phyloP scores from a whole-genome alignment of 2,797 vertebrate species.

The Phoxinus dragarum region DNA sequence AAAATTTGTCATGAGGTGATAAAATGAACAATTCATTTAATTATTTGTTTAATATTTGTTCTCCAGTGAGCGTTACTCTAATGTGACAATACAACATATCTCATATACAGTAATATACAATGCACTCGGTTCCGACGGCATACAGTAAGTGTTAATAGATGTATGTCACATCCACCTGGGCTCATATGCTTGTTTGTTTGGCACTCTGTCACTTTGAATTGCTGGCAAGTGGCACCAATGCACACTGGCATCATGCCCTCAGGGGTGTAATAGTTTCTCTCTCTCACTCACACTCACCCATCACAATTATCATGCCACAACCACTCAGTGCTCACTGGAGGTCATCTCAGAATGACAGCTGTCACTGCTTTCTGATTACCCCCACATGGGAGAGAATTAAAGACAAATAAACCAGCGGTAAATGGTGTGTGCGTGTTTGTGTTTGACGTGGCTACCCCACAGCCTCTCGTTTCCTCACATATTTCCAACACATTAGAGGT shows the following conservation, averaged over 20 bases:
- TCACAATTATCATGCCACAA: constrained; percentile 72
- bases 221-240: constrained; percentile 71
- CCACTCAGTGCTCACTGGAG: constrained; percentile 74
- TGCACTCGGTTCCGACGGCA: constrained; percentile 48
- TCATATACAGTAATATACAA: constrained; percentile 20
- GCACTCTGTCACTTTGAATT: constrained; percentile 76
- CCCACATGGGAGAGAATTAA: constrained; percentile 78
- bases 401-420: constrained; percentile 78
- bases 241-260: constrained; percentile 73
- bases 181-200: constrained; percentile 76
- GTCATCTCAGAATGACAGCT: constrained; percentile 82
- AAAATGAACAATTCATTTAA: neutral
- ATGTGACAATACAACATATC: constrained; percentile 12
- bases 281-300: constrained; percentile 45
- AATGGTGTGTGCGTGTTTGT: constrained; percentile 49
- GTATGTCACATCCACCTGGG: constrained; percentile 73
- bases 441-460: constrained; percentile 61
- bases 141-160: constrained; percentile 67
- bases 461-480: constrained; percentile 66
- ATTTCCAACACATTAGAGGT: constrained; percentile 34
- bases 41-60: constrained; percentile 31
- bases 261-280: constrained; percentile 72
- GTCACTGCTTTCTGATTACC: constrained; percentile 79
- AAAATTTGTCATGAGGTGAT: constrained; percentile 29
- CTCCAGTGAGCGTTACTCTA: neutral